A percentile compares a stretch with the other conserved stretches of the same genome.
phyloP scores from a whole-genome alignment of 2,113 vertebrate genomes.

The Cavia porcellus region DNA sequence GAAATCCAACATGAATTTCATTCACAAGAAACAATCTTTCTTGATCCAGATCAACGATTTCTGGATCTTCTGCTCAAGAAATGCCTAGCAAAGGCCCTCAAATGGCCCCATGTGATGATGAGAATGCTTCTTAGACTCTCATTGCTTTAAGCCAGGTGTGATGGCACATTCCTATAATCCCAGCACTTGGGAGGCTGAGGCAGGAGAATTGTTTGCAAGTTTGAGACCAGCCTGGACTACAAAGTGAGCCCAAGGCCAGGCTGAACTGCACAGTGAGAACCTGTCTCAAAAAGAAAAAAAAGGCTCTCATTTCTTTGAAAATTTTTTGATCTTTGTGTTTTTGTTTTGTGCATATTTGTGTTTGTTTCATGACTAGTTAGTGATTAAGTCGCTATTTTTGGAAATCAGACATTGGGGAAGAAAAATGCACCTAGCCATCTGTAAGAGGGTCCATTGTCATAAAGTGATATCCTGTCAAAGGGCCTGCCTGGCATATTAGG shows the following conservation, averaged over 20 bases:
- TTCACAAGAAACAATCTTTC: not conserved
- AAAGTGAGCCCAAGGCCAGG: no score
- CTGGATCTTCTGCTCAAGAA: constrained; percentile 66
- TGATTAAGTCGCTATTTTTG: constrained; percentile 85
- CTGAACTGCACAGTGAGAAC: no score
- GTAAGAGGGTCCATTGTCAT: constrained; percentile 77
- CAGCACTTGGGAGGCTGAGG: no score
- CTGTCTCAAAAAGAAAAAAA: no score
- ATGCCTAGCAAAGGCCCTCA: constrained; percentile 59
- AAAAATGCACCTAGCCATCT: constrained; percentile 80
- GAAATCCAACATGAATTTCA: constrained; percentile 58
- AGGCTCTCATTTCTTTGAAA: constrained; percentile 44
- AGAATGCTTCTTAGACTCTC: constrained; percentile 77
- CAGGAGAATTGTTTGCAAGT: no score
- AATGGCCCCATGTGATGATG: constrained; percentile 78
- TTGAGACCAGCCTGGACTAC: no score
- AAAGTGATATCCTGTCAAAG: constrained; percentile 49
- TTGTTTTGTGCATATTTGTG: not conserved
- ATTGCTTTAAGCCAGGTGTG: no score
- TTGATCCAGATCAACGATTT: not conserved
- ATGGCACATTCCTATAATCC: no score
- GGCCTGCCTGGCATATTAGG: not conserved
- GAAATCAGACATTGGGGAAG: constrained; percentile 45
- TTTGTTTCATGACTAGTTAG: constrained; percentile 82
- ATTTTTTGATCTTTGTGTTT: constrained; percentile 66